Evolutionary conservation across 2,888 invertebrate species (phyloP).

Genomic region (Drosophila ezoana): DNA sequence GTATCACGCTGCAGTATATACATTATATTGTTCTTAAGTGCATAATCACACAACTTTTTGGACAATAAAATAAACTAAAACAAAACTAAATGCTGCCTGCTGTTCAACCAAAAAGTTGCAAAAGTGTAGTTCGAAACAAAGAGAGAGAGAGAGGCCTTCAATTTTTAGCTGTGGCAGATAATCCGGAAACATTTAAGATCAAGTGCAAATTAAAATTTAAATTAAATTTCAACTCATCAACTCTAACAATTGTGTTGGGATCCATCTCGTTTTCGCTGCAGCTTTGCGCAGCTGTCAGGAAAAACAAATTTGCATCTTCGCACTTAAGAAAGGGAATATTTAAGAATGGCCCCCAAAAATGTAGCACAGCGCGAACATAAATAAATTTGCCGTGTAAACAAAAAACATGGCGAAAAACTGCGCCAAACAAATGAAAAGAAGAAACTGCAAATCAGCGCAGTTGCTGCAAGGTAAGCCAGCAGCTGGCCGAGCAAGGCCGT

Average conservation of each 20-base stretch:
- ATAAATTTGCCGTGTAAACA: constrained; percentile 79
- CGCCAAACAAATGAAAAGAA: constrained; percentile 56
- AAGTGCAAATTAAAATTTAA: constrained; percentile 11
- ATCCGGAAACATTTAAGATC: constrained; percentile 1
- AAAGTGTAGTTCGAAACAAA: not conserved
- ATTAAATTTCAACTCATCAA: constrained; percentile 34
- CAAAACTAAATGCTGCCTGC: not conserved
- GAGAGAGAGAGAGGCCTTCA: constrained; percentile 5
- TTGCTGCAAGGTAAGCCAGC: constrained; percentile 68
- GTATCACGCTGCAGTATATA: not conserved
- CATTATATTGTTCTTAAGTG: constrained; percentile 20
- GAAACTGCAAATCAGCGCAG: constrained; percentile 74
- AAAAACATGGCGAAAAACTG: constrained; percentile 52
- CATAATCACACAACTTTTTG: constrained; percentile 10
- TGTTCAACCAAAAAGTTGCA: constrained; percentile 7
- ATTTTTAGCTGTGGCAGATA: constrained; percentile 2
- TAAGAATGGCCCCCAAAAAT: constrained; percentile 57
- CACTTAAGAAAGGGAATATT: constrained; percentile 75
- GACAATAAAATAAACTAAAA: constrained; percentile 8
- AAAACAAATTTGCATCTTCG: constrained; percentile 72
- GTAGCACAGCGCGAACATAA: constrained; percentile 73
- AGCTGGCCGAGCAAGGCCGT: constrained; percentile 36
- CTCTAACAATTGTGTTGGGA: constrained; percentile 5
- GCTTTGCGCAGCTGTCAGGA: constrained; percentile 42
- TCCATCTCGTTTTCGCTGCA: constrained; percentile 5